Evolutionary conservation across 1,140 invertebrate species (phyloP), one percentile per base, ranked within the genome.

Genomic region (Dinothrombium tinctorium): DNA sequence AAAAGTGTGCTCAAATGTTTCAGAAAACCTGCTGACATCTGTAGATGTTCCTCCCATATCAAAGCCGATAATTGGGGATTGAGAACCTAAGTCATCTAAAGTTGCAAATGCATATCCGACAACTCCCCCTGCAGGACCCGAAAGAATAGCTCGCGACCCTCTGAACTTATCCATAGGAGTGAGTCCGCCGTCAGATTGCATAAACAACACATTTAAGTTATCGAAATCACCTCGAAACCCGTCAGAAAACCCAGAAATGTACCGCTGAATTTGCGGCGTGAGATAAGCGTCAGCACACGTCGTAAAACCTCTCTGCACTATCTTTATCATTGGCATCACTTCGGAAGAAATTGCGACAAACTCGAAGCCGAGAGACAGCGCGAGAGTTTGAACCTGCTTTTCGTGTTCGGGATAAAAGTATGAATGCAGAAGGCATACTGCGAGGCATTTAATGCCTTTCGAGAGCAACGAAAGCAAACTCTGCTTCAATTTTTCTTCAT

Each of bases 11-110:
- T 96, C 87, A 57, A 83, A 80, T 33, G 62, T 59, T n/a, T 19
- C 22, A 8, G 19, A 9, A 33, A 23, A 50, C 36, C 92, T 68
- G 43, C 83, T 90, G 4, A 96, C 87, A 65, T 96, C 92, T 0
- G 94, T 99, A 0, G 87, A 95, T 2, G 92, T 98, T 4, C 92
- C 92, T 38, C 92, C 92, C 92, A 98, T 98, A 58, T 98, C 92
- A 62, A 96, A 95, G 14, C 92, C 79, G 49, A 87, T 84, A 0
- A 86, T 70, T 21, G 92, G 84, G 15, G 72, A 50, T 32, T 73
- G 48, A 15, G 45, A 37, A 20, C 39, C 37, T 37, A 45, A 45
- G 11, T 50, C 38, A 22, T 71, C 55, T 56, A 73, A 82, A 14
- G 84, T 84, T 2, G 89, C 96, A 49, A 76, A 65, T 0, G 87